A percentile compares a stretch with the other conserved stretches of the same genome.
phyloP scores from a whole-genome alignment of 1,140 invertebrate species.

The Anastrepha ludens region DNA sequence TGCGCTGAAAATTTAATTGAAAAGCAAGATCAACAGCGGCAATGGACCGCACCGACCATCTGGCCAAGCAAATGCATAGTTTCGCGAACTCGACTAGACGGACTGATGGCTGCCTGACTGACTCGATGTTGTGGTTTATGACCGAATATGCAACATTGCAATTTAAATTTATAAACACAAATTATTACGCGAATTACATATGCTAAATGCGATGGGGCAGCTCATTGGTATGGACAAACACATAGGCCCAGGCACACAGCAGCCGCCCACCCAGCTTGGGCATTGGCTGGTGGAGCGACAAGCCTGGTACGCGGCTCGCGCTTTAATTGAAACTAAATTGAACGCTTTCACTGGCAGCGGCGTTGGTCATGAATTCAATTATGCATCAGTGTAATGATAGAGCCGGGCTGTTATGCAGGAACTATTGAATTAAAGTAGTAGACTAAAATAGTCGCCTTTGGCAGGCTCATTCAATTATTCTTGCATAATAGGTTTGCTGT shows the following conservation, averaged over 20 bases:
- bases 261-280: not conserved
- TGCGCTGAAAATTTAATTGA: slow-evolving; percentile 43
- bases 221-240: not conserved
- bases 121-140: not conserved
- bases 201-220: not conserved
- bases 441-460: not conserved
- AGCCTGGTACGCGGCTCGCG: slow-evolving; percentile 7
- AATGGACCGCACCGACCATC: not conserved
- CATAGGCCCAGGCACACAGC: not conserved
- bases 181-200: slow-evolving; percentile 23
- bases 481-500: not conserved
- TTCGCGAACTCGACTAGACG: not conserved
- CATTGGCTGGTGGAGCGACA: slow-evolving; percentile 1
- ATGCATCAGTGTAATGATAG: not conserved
- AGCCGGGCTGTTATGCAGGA: not conserved
- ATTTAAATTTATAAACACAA: slow-evolving; percentile 23
- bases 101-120: not conserved
- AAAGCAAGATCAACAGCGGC: slow-evolving; percentile 24
- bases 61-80: not conserved
- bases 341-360: slow-evolving; percentile 21
- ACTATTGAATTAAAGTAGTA: not conserved
- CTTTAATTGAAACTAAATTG: slow-evolving; percentile 45
- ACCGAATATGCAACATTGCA: not conserved
- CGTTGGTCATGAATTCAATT: slow-evolving; percentile 37
- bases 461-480: slow-evolving; percentile 42